Evolutionary conservation across 1,140 invertebrate species (phyloP).

Genomic region (Cryptotermes secundus): DNA sequence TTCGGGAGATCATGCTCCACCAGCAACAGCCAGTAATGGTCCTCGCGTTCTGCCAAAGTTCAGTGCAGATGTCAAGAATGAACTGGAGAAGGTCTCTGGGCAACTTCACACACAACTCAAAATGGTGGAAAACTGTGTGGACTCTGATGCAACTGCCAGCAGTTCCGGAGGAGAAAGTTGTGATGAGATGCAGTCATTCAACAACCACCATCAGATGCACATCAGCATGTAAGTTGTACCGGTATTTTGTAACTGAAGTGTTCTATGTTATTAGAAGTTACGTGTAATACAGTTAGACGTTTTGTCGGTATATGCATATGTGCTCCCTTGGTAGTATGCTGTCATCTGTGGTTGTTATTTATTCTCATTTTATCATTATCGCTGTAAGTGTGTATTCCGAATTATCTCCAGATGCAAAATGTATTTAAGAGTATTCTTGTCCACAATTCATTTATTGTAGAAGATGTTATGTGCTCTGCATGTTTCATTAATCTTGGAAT

Average conservation of each 20-base stretch:
- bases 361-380: no score
- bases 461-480: no score
- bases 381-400: no score
- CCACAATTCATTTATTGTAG: no score
- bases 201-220: constrained; percentile 70
- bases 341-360: no score
- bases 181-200: constrained; percentile 82
- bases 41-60: constrained; percentile 23
- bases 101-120: constrained; percentile 67
- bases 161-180: constrained; percentile 92
- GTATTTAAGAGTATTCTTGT: no score
- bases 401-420: no score
- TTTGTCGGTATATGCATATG: no score
- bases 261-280: no score
- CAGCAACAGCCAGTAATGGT: constrained; percentile 40
- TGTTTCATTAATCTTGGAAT: no score
- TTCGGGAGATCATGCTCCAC: constrained; percentile 48
- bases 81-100: constrained; percentile 56
- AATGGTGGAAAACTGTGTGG: constrained; percentile 70
- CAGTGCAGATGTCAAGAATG: neutral
- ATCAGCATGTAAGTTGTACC: constrained; percentile 72
- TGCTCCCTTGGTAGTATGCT: no score
- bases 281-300: no score
- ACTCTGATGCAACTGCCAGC: constrained; percentile 90
- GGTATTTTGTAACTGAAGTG: neutral